These are phyloP conservation scores for Phrynosoma platyrhinos DNA, from an alignment of 2,113 vertebrate species.

Conservation along the genomic window DNA sequence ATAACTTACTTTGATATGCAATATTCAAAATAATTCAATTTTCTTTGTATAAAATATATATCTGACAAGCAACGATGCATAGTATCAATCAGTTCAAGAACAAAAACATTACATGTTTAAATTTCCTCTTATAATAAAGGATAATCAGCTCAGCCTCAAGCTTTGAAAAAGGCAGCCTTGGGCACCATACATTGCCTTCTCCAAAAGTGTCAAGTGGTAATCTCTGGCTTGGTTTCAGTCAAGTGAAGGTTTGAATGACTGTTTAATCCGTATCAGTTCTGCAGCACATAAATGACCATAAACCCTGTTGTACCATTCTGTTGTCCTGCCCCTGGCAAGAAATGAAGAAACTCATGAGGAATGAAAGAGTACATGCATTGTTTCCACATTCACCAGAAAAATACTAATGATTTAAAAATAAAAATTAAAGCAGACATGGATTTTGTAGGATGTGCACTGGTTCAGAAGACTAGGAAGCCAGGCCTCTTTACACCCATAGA, in stretches of 20 bases:
- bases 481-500: too few relatives aligned
- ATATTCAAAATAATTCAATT: slow-evolving; percentile 15
- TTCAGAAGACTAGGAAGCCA: neutral
- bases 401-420: neutral
- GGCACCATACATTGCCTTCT: neutral
- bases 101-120: neutral
- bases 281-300: slow-evolving; percentile 78
- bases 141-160: neutral
- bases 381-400: neutral
- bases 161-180: neutral
- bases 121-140: neutral
- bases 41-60: slow-evolving; percentile 1
- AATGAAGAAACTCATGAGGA: neutral
- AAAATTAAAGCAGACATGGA: neutral
- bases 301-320: slow-evolving; percentile 81
- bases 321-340: slow-evolving; percentile 78
- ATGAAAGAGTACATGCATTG: neutral
- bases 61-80: neutral
- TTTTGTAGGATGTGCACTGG: neutral
- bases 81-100: neutral
- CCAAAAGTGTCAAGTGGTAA: slow-evolving; percentile 47
- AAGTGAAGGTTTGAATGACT: slow-evolving; percentile 70
- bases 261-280: slow-evolving; percentile 73
- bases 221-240: slow-evolving; percentile 48
- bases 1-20: slow-evolving; percentile 33